Base-by-base conservation (phyloP, 2,797 vertebrate genomes). In the Pipistrellus kuhlii region DNA sequence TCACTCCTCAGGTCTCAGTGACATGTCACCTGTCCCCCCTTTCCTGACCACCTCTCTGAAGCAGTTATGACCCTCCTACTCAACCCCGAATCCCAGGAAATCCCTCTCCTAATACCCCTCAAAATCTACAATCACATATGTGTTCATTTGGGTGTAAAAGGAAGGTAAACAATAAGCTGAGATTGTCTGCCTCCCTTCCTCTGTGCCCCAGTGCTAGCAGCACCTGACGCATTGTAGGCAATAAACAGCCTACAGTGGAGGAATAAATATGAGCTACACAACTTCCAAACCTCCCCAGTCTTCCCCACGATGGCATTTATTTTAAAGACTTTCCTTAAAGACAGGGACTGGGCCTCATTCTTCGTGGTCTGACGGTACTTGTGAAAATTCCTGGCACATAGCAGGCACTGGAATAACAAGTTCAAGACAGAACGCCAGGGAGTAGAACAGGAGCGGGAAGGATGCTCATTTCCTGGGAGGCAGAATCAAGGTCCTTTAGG, bases 281-380 rank as follows among this genome's bases (percentile, higher is more conserved):
- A 83, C 3, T 48, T 73, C 59, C 13, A 55, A 66, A 18, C 4
- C 5, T 72, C 13, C 38, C 84, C 25, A 5, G 69, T 72, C 48
- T 86, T 80, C 32, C 51, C 1, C 32, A 27, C 12, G 9, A 68
- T 0, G 48, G 41, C 5, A 55, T 38, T 83, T 46, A 64, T 81
- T 64, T 88, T 23, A 68, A 83, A 30, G 23, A 18, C 23, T 77
- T 8, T 80, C n/a, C n/a, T 30, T 87, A 86, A 84, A 93, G 55
- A 82, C 1, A 41, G 48, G 23, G 20, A 59, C 68, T 66, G 25
- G 1, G 2, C 17, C 18, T 85, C 44, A 55, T 20, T 88, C n/a
- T 72, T 62, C 64, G 55, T 46, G 38, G 21, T 80, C 73, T 92
- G 15, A 23, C n/a, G 30, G n/a, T 12, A 5, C 69, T 55, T 78